Conservation (phyloP, 2,797 vertebrate species). For the Carduelis carduelis region DNA sequence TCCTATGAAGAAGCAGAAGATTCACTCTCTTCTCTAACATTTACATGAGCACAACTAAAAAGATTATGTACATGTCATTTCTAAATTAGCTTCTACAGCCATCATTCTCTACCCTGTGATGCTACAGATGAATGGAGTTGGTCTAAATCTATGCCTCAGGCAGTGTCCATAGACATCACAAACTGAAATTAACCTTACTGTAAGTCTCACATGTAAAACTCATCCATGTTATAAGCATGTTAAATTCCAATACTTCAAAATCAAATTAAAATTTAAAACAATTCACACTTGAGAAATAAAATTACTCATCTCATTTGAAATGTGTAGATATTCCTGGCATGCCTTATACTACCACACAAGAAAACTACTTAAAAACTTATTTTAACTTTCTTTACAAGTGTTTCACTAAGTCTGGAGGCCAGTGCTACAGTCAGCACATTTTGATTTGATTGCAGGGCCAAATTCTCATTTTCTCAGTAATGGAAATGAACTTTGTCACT, state of each 20-base stretch:
- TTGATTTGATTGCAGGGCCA: not conserved
- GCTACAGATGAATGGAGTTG: not conserved
- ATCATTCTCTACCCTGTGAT: not conserved
- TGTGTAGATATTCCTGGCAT: not conserved
- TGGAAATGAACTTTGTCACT: not conserved
- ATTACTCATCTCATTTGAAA: accelerated
- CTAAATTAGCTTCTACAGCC: not conserved
- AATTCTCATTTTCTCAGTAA: not conserved
- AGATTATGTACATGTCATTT: not conserved
- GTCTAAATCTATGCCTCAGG: accelerated
- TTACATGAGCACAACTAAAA: not conserved
- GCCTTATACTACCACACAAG: not conserved
- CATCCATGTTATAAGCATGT: not conserved
- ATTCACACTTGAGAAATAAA: not conserved
- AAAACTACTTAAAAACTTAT: not conserved
- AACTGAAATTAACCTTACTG: not conserved
- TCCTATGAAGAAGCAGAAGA: not conserved
- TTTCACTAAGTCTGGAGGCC: not conserved
- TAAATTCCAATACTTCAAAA: not conserved
- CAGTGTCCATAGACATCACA: not conserved
- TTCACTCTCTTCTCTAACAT: not conserved
- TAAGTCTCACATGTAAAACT: not conserved
- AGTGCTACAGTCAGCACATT: not conserved
- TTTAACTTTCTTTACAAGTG: not conserved
- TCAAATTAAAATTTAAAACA: not conserved